Evolutionary conservation across 2,888 invertebrate genomes (phyloP), one percentile per base, ranked within the genome.

Genomic region (Tinea trinotella): DNA sequence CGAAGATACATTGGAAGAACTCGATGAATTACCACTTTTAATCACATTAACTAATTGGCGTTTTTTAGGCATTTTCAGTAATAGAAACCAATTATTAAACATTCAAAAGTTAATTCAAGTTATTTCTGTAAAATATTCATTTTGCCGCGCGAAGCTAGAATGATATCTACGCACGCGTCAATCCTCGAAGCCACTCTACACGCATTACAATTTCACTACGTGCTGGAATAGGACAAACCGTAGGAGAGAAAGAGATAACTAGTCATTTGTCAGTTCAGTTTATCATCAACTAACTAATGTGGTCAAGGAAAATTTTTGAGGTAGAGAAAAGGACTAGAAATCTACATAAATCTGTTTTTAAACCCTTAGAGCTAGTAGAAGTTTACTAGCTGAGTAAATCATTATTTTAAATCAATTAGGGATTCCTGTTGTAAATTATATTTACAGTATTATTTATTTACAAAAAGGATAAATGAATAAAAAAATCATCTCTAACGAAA

Each of bases 1-100:
- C 20, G 61, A 53, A 34, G 65, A 68, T 7, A 58, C 60, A 30
- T 60, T 60, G 1, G 60, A 56, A 53, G 40, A 19, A 3, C 19
- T 53, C 15, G 34, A 50, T 7, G 53, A 50, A 5, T 19, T 40
- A 4, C 44, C 17, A 3, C 12, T 20, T 2, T 13, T 34, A 1
- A 35, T 15, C 52, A 3, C 53, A 12, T 34, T 34, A 2, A 9
- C 46, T 36, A 12, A 36, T 36, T 24, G 6, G 13, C 40, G 40
- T 40, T 46, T 46, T 46, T 46, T 46, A 2, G 18, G 3, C 46
- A 46, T 46, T 46, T 40, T 40, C 13, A 30, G n/a, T 9, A 24
- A 24, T 24, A 5, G 6, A n/a, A n/a, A 46, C 19, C n/a, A 19
- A 17, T 19, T 19, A 40, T 7, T 9, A 46, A 3, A 1, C 19